phyloP scores from a whole-genome alignment of 2,888 invertebrate species.

The Marasmarcha lunaedactyla region DNA sequence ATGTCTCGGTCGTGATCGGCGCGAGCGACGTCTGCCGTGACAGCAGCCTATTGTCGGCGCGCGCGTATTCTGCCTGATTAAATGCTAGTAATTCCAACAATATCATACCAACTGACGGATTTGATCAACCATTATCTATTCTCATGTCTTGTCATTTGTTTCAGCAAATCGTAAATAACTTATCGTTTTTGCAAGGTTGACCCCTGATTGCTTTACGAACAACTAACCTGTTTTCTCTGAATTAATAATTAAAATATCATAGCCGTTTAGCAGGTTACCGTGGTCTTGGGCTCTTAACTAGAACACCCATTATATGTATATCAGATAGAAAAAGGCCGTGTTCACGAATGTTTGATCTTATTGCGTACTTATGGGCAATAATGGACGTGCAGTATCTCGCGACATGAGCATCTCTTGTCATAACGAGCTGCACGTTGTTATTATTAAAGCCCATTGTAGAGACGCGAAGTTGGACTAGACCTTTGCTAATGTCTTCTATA shows the following conservation, averaged over 20 bases:
- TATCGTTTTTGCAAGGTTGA: background rate
- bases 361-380: slow-evolving; percentile 40
- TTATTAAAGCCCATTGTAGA: slow-evolving; percentile 55
- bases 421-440: slow-evolving; percentile 44
- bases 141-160: slow-evolving; percentile 37
- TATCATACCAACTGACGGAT: slow-evolving; percentile 56
- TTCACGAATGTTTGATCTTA: slow-evolving; percentile 39
- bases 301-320: slow-evolving; percentile 21
- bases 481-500: slow-evolving; percentile 51
- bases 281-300: slow-evolving; percentile 11
- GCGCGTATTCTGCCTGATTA: slow-evolving; percentile 57
- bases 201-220: background rate
- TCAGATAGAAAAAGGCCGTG: slow-evolving; percentile 28
- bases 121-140: slow-evolving; percentile 34
- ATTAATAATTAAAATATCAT: background rate
- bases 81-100: slow-evolving; percentile 67
- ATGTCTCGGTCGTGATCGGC: slow-evolving; percentile 69
- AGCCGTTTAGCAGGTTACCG: background rate
- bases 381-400: slow-evolving; percentile 43
- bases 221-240: background rate
- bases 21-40: slow-evolving; percentile 56
- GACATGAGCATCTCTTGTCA: slow-evolving; percentile 39
- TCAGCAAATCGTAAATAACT: slow-evolving; percentile 3
- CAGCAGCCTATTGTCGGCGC: slow-evolving; percentile 58
- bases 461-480: slow-evolving; percentile 21